phyloP scores from a whole-genome alignment of 2,888 invertebrate species.

The Camptogramma bilineatum region DNA sequence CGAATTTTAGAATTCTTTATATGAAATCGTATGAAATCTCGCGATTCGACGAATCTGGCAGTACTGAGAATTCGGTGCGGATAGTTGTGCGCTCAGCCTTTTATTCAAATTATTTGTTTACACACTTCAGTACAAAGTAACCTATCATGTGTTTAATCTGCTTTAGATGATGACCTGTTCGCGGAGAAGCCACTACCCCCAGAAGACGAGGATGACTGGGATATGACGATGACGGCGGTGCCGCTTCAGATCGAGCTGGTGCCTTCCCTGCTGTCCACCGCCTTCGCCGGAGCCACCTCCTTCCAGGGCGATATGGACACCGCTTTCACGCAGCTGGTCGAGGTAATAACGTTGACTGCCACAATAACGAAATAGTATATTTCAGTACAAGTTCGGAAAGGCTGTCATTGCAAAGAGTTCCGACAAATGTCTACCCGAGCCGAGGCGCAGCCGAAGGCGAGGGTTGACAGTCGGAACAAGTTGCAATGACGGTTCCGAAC shows the following conservation, averaged over 20 bases:
- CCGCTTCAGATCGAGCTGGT: conserved; percentile 57
- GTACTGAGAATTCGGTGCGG: too few species aligned
- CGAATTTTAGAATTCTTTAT: too few species aligned
- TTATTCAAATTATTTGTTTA: too few species aligned
- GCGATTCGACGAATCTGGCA: too few species aligned
- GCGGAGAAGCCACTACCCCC: conserved; percentile 58
- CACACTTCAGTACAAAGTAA: neutral
- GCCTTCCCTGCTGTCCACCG: conserved; percentile 62
- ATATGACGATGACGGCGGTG: conserved; percentile 41
- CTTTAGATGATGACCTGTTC: conserved; percentile 68
- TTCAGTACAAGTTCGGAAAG: too few species aligned
- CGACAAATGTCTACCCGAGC: too few species aligned
- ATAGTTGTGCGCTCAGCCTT: too few species aligned
- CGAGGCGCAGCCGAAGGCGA: too few species aligned
- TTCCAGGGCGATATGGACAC: conserved; percentile 65
- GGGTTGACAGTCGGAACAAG: too few species aligned
- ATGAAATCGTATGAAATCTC: too few species aligned
- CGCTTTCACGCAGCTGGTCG: conserved; percentile 65
- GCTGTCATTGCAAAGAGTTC: too few species aligned
- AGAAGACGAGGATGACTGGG: conserved; percentile 65
- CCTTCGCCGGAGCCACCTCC: conserved; percentile 59
- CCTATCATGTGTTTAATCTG: neutral
- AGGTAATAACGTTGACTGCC: conserved; percentile 52
- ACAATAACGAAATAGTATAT: neutral
- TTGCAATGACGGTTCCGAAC: too few species aligned